These are phyloP conservation scores for Sarcophilus harrisii DNA, from an alignment of 2,797 vertebrate species.

Conservation along the genomic window DNA sequence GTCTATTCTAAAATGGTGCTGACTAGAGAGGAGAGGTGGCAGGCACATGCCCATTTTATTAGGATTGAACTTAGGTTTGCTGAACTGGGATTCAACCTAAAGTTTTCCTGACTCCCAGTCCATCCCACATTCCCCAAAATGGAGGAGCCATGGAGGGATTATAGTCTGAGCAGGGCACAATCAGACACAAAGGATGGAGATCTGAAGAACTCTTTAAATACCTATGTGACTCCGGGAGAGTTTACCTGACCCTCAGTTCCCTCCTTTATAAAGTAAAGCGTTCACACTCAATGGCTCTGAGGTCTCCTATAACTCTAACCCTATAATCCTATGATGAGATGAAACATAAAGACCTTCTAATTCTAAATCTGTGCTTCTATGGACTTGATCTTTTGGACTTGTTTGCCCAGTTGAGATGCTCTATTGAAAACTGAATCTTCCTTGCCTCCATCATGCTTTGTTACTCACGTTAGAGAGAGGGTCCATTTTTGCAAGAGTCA, in stretches of 20 bases:
- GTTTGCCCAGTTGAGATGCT: background rate
- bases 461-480: background rate
- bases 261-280: background rate
- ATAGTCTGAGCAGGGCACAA: background rate
- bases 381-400: background rate
- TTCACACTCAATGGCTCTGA: background rate
- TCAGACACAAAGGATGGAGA: background rate
- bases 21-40: background rate
- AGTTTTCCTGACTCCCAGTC: background rate
- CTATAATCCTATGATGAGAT: background rate
- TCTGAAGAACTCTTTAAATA: background rate
- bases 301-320: background rate
- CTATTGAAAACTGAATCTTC: no score
- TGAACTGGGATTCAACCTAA: background rate
- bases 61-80: background rate
- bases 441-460: background rate
- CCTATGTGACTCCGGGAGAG: background rate
- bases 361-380: background rate
- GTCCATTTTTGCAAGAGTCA: background rate
- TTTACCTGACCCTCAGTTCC: background rate
- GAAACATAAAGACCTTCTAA: background rate
- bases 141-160: background rate
- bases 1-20: background rate
- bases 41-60: background rate
- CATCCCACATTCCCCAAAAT: background rate